phyloP scores from a whole-genome alignment of 2,888 invertebrate species.

The Mesopsocus fuscifrons region DNA sequence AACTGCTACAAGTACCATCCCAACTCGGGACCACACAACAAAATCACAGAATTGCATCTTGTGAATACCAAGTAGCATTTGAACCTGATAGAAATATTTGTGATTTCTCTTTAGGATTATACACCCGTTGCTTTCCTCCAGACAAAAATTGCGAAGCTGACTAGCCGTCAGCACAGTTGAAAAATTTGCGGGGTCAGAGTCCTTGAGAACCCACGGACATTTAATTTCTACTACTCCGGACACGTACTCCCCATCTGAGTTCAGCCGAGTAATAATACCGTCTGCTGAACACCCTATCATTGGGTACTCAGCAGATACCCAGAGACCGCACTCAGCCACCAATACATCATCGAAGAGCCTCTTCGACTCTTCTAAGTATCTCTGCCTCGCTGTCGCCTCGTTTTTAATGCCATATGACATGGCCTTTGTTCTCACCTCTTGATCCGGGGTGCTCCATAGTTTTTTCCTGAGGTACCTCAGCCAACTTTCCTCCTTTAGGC shows the following conservation, averaged over 20 bases:
- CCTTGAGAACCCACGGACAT: slow-evolving; percentile 4
- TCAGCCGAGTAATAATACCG: not conserved
- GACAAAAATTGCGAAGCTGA: slow-evolving; percentile 2
- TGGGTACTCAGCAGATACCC: not conserved
- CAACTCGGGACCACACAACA: not conserved
- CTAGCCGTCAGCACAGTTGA: not conserved
- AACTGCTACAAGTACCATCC: not conserved
- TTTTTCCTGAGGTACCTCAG: not conserved
- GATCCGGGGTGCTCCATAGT: not conserved
- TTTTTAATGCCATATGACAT: not conserved
- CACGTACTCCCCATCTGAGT: not conserved
- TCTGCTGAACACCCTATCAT: slow-evolving; percentile 1
- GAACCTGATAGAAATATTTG: slow-evolving; percentile 2
- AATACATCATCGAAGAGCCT: not conserved
- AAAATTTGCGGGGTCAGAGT: slow-evolving; percentile 1
- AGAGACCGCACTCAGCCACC: not conserved
- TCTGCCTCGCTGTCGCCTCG: not conserved
- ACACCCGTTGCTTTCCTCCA: not conserved
- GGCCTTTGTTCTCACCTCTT: not conserved
- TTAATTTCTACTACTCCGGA: slow-evolving; percentile 5
- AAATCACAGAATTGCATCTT: not conserved
- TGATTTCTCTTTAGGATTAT: not conserved
- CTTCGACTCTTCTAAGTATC: not conserved
- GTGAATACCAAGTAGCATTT: slow-evolving; percentile 4
- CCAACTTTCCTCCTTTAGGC: not conserved